phyloP scores from a whole-genome alignment of 2,113 vertebrate genomes.

The Chinchilla lanigera region DNA sequence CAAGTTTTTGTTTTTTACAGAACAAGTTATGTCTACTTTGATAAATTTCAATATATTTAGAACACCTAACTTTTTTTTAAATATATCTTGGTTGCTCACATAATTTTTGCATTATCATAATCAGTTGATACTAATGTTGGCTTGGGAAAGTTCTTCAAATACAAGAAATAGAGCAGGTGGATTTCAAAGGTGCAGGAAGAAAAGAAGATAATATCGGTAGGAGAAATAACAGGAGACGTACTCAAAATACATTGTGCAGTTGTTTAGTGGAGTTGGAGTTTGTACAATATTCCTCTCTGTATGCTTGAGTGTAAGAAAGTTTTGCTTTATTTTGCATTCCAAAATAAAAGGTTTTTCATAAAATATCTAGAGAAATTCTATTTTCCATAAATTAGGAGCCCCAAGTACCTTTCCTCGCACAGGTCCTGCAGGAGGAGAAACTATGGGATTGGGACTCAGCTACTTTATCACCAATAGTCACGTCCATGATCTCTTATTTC shows the following conservation, averaged over 20 bases:
- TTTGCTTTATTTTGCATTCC: background rate
- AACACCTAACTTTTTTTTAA: background rate
- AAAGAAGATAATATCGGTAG: background rate
- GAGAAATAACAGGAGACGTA: background rate
- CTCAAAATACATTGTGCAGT: background rate
- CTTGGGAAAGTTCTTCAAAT: background rate
- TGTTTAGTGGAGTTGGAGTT: background rate
- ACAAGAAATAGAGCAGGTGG: background rate
- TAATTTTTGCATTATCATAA: background rate
- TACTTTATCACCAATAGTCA: fast-evolving
- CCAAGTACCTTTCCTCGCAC: background rate
- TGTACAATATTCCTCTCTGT: background rate
- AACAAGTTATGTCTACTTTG: background rate
- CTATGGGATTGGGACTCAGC: background rate
- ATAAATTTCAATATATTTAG: background rate
- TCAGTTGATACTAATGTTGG: background rate
- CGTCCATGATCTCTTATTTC: background rate
- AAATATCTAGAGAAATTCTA: background rate
- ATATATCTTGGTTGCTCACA: background rate
- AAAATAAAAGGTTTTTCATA: background rate
- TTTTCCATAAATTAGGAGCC: background rate
- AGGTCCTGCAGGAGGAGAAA: background rate
- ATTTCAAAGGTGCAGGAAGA: background rate
- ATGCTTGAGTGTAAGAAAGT: background rate
- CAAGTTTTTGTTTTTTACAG: background rate